Base-by-base conservation (phyloP, 2,888 invertebrate genomes). In the Tenthredo mesomela region DNA sequence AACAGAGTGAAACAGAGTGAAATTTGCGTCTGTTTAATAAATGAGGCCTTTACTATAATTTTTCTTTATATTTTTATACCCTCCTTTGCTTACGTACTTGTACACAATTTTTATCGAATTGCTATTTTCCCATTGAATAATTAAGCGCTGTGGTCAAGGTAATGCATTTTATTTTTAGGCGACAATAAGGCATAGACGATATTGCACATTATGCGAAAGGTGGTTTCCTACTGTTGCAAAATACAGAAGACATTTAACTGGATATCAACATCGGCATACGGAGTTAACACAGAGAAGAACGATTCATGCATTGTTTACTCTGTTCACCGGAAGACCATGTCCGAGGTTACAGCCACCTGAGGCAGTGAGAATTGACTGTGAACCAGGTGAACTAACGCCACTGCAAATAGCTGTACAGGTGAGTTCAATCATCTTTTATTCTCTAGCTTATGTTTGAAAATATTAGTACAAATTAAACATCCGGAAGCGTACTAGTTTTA, bases 391-490 rank as follows among this genome's bases (percentile, higher is more conserved):
- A 86, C 89, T 91, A 50, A 93, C 93, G 9, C 93, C 93, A 50
- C 88, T 93, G 80, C 93, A 93, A 89, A 91, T 93, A 80, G 93
- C 93, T 77, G 91, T 93, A 85, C 93, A 93, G 91, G 93, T 93
- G 89, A 86, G 70, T 86, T 80, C 12, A 29, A 21, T 25, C 21
- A 40, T 33, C n/a, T n/a, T 40, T 40, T 29, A 37, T 40, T 33
- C 15, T n/a, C 18, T 40, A 15, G 9, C 37, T 40, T 29, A 54
- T 54, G 18, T 61, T 61, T 7, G 61, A 9, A 29, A 67, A 33
- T 67, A 29, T 67, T 12, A 29, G 2, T 18, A 5, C 33, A 33
- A 15, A 21, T 58, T 21, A 18, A 43, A 12, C 73, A 73, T 47
- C 10, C 12, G 5, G 21, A 25, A 25, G 21, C 5, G 6, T 3